Evolutionary conservation across 1,140 invertebrate species (phyloP).

Genomic region (Lepidurus packardi): DNA sequence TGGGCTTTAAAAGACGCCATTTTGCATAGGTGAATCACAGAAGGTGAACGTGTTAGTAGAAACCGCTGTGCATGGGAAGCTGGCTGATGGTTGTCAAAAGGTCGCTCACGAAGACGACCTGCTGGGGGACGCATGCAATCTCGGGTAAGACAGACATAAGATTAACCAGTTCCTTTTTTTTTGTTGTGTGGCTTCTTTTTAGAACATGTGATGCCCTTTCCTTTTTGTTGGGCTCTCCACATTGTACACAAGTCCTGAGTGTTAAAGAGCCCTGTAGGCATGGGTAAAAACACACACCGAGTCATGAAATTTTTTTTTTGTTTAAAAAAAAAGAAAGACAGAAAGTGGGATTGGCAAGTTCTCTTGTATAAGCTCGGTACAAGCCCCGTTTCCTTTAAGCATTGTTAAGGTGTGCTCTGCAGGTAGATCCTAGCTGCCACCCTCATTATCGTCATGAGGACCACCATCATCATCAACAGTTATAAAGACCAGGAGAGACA

Average conservation of each 20-base stretch:
- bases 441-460: slow-evolving; percentile 18
- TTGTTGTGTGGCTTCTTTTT: not conserved
- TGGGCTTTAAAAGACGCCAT: not conserved
- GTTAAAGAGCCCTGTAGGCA: not conserved
- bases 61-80: not conserved
- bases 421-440: not conserved
- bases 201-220: not conserved
- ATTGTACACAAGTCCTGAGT: not conserved
- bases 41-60: not conserved
- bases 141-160: slow-evolving; percentile 11
- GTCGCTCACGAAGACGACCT: slow-evolving; percentile 12
- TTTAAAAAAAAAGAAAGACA: too few relatives aligned
- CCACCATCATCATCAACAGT: slow-evolving; percentile 21
- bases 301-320: too few relatives aligned
- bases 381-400: not conserved
- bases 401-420: not conserved
- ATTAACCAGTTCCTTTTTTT: not conserved
- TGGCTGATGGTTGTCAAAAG: not conserved
- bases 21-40: not conserved
- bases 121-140: slow-evolving; percentile 13
- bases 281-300: not conserved
- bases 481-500: slow-evolving; percentile 21
- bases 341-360: slow-evolving; percentile 14
- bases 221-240: not conserved
- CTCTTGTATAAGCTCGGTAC: not conserved